These are phyloP conservation scores for Caenorhabditis sp. DNA, from an alignment of 2,888 invertebrate genomes.

Conservation along the genomic window DNA sequence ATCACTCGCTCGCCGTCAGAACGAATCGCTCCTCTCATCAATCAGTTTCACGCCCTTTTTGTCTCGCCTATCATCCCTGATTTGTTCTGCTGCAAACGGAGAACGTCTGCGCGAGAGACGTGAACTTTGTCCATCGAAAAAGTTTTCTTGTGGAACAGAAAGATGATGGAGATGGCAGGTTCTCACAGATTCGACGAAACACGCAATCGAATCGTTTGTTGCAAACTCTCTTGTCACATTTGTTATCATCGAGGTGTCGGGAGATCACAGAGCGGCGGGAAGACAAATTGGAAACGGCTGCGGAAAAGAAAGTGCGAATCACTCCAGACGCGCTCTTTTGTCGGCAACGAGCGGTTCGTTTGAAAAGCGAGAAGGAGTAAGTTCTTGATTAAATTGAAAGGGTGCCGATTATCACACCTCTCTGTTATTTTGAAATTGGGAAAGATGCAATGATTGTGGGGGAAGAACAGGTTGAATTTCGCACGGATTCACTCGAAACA, in stretches of 20 bases:
- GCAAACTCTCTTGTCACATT: neutral
- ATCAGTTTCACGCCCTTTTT: slow-evolving; percentile 27
- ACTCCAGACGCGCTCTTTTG: neutral
- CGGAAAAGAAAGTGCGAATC: neutral
- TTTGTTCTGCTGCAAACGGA: no score
- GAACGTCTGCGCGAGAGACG: no score
- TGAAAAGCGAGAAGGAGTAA: slow-evolving; percentile 1
- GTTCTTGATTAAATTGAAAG: neutral
- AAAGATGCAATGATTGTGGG: neutral
- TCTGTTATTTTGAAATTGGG: neutral
- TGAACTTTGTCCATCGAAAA: no score
- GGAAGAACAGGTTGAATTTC: neutral
- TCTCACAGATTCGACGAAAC: no score
- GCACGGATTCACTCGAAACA: neutral
- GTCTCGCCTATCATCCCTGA: neutral
- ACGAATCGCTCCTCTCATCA: neutral
- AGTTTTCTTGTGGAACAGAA: no score
- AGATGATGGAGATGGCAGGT: no score
- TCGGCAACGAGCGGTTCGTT: slow-evolving; percentile 2
- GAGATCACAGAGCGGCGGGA: slow-evolving; percentile 2
- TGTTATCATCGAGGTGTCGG: slow-evolving; percentile 2
- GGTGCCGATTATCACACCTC: slow-evolving; percentile 22
- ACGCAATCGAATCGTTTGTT: no score
- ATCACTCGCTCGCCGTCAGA: neutral
- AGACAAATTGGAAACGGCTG: slow-evolving; percentile 16